phyloP scores from a whole-genome alignment of 2,888 invertebrate genomes.

The Phanerotoma sp. region DNA sequence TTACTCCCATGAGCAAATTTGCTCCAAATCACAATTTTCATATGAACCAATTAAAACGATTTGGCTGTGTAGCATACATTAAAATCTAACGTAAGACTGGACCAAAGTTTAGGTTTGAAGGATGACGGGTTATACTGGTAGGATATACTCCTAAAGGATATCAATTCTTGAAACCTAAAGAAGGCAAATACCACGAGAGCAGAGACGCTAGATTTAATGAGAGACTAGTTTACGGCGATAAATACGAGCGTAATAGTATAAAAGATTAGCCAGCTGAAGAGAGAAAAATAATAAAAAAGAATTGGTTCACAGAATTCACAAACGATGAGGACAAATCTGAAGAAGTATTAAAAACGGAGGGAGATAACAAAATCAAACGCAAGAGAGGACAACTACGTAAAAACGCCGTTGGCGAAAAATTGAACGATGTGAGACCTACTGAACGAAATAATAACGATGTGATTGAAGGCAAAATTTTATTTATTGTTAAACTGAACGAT shows the following conservation, averaged over 20 bases:
- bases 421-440: not conserved
- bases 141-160: conserved; percentile 27
- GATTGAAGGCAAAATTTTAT: not conserved
- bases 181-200: conserved; percentile 31
- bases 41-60: conserved; percentile 22
- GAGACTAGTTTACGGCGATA: conserved; percentile 17
- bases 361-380: no score
- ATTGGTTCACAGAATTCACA: not conserved
- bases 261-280: not conserved
- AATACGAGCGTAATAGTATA: no score
- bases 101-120: conserved; percentile 19
- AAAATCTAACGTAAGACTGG: conserved; percentile 28
- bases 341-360: no score
- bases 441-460: no score
- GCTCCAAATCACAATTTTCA: conserved; percentile 21
- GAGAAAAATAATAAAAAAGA: not conserved
- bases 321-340: no score
- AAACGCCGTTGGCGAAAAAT: not conserved
- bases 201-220: conserved; percentile 30
- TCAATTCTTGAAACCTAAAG: no score
- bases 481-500: not conserved
- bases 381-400: no score
- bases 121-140: conserved; percentile 22
- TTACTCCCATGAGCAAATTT: no score
- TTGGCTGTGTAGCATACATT: no score